Evolutionary conservation across 2,797 vertebrate species (phyloP).

Genomic region (Tauraco hartlaubi): DNA sequence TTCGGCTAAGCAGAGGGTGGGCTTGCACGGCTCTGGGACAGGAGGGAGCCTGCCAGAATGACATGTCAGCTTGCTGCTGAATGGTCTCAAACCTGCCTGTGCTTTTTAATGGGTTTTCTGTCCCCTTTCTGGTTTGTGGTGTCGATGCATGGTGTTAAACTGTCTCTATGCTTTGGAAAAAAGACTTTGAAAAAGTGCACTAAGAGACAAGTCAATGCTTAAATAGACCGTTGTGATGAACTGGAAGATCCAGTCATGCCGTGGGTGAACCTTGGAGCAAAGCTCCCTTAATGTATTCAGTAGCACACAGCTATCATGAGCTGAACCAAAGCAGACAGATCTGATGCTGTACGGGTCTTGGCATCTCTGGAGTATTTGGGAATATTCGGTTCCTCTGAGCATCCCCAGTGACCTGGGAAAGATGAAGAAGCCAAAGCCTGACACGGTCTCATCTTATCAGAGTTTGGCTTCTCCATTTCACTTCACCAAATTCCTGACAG

Average conservation of each 20-base stretch:
- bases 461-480: background rate
- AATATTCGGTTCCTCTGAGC: background rate
- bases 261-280: background rate
- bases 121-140: background rate
- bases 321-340: background rate
- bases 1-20: background rate
- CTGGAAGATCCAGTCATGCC: background rate
- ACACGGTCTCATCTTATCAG: background rate
- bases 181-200: background rate
- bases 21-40: background rate
- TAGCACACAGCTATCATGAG: background rate
- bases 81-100: background rate
- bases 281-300: background rate
- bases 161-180: background rate
- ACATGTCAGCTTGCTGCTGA: background rate
- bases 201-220: background rate
- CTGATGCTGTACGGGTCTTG: background rate
- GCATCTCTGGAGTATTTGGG: background rate
- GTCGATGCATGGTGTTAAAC: accelerated
- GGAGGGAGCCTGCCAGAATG: background rate
- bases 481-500: background rate
- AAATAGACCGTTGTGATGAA: background rate
- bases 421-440: background rate
- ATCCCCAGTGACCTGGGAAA: background rate
- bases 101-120: background rate